Evolutionary conservation across 2,797 vertebrate species (phyloP), one percentile per base, ranked within the genome.

Genomic region (Buphagus erythrorhynchus): DNA sequence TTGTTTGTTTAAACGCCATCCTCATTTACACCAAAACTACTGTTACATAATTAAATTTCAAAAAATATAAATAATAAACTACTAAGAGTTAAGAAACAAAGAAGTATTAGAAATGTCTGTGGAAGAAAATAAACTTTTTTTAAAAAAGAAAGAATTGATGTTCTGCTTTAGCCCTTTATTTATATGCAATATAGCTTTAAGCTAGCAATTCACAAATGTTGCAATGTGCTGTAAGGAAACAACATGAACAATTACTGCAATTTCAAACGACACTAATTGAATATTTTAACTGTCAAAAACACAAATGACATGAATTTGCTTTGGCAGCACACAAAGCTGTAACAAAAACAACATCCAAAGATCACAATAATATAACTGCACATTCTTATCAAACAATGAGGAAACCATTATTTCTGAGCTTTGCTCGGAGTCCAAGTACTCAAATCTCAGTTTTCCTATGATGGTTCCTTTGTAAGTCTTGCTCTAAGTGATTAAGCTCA

Each of bases 271-370:
- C 19, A 26, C 35, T 77, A 66, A 33, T 19, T 86, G 38, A 86
- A 55, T 67, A 88, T 63, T 93, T 96, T 46, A 77, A 43, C 78
- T 52, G 72, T 71, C 88, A 83, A 80, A 73, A n/a, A 1, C 55
- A 85, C n/a, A 85, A 81, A 40, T 43, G 20, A 85, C 51, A 75
- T 26, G 25, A 79, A 89, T 72, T 93, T 62, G 40, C 82, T 49
- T 36, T 49, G 49, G 57, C 11, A 15, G 82, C 61, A 86, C 0
- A 4, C 8, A 43, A 91, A 86, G 29, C 19, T 40, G 31, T 57
- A 91, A 55, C 33, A 90, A 83, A 85, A 73, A 66, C 33, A 45
- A 55, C 57, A 68, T 73, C 79, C 51, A 66, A 82, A 76, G 76
- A 71, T 74, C 69, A 58, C 65, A 79, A 42, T 57, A 63, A 65